Evolutionary conservation across 1,140 invertebrate species (phyloP), one percentile per base, ranked within the genome.

Genomic region (Apis dorsata): DNA sequence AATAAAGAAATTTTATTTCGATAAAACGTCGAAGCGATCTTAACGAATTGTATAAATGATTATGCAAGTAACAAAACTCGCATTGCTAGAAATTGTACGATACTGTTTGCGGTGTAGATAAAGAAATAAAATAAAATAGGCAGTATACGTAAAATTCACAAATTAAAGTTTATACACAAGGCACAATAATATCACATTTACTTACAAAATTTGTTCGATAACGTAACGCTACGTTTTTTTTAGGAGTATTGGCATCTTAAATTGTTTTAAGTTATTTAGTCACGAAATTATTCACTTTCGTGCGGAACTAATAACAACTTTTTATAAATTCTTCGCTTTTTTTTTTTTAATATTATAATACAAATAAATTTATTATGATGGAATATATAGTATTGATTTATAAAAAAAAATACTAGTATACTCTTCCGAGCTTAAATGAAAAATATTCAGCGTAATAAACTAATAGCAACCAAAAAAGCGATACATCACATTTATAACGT

Each of bases 121-220:
- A 53, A 78, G 34, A 44, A 77, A 78, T 78, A 73, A 57, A 77
- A 65, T 80, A 83, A 60, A 73, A 71, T 65, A 63, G 86, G 83
- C 83, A 87, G 79, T 87, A 88, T 44, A 34, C 68, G 60, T 62
- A 76, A 69, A 82, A 68, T 85, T 77, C 21, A 62, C 55, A 34
- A 87, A 75, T 84, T 81, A 85, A 78, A 66, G 17, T 76, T 72
- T 71, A 86, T 83, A 75, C 69, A 89, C 70, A 89, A 90, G 88
- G 89, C 89, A 90, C 86, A 34, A 86, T 86, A 90, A 89, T 90
- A 90, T 90, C 89, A 90, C 89, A 90, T 89, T 81, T 90, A 87
- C 74, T 90, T 86, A 82, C 62, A 81, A 21, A 49, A 81, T 59
- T 81, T 65, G 66, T 73, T 62, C 19, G 15, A 76, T 17, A 51